Conservation (phyloP, 2,113 vertebrate genomes). For the Athene noctua region DNA sequence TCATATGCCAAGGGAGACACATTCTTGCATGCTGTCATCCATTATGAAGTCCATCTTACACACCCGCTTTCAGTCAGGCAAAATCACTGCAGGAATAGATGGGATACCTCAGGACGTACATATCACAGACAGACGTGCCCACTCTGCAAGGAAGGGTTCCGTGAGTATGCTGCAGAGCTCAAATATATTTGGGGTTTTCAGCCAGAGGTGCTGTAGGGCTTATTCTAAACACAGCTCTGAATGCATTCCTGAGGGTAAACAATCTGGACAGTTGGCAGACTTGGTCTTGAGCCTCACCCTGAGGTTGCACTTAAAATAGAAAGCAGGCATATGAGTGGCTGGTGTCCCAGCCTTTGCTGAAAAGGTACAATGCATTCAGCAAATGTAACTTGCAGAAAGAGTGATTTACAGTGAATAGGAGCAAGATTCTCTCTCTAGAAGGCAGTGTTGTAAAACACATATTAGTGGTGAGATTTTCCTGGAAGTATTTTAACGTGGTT, state of each 20-base stretch:
- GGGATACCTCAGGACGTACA: rapidly evolving
- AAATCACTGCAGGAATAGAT: neutral
- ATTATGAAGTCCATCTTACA: neutral
- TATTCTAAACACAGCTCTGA: neutral
- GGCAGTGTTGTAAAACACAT: constrained; percentile 55
- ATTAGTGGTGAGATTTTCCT: neutral
- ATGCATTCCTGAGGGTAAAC: neutral
- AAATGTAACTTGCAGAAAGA: neutral
- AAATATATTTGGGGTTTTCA: neutral
- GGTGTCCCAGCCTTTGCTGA: neutral
- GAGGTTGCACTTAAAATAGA: constrained; percentile 33
- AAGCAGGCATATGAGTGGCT: neutral
- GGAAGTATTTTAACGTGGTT: neutral
- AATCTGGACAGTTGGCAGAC: neutral
- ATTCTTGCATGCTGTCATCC: neutral
- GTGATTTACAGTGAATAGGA: neutral
- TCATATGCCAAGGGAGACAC: neutral
- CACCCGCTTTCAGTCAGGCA: neutral
- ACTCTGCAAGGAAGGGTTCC: neutral
- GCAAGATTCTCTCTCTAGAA: constrained; percentile 50
- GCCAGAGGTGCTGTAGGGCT: neutral
- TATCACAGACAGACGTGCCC: rapidly evolving
- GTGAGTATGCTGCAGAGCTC: neutral
- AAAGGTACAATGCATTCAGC: neutral
- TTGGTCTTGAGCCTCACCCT: neutral